Base-by-base conservation (phyloP, 2,888 invertebrate genomes). In the Synanthedon formicaeformis region DNA sequence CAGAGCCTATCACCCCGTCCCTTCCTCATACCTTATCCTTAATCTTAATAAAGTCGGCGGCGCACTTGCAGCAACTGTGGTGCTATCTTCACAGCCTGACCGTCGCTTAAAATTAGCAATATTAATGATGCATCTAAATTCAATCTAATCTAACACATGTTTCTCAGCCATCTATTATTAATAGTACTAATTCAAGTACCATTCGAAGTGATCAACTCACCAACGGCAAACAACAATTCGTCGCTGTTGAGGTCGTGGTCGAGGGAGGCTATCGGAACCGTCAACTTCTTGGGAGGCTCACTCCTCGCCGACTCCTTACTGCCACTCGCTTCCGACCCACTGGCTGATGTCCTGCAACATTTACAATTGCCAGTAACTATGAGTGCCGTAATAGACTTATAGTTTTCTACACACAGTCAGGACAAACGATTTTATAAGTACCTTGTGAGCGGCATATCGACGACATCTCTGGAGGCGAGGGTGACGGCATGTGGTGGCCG, bases 401-500 rank as follows among this genome's bases (percentile, higher is more conserved):
- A 16, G 2, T 16, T 18, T 3, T 18, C 18, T 18, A 18, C 18
- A 18, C 18, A 3, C 3, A 3, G 18, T 18, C 5, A 1, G 23
- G 23, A 23, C 23, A 23, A 4, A 23, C 23, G 23, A 5, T 4
- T 23, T 23, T 23, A 23, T 5, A 23, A 5, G 23, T 5, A 45
- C 45, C 45, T 45, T 13, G n/a, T 13, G 4, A 13, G 23, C 8
- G 49, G 49, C 18, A 12, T 18, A 11, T 49, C 49, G 49, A 49
- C 49, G 14, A 65, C 61, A 12, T 62, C 64, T 12, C 71, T 65
- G 12, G 74, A 64, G 2, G 93, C 92, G 16, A 94, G 90, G 1
- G 94, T 93, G 67, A 93, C 93, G 51, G 92, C 88, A 67, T 88
- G 92, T 78, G 93, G 91, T 41, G 90, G 90, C 56, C 90, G 84